A percentile compares a stretch with the other conserved stretches of the same genome.
Evolutionary conservation across 2,113 vertebrate genomes (phyloP).

Genomic region (Anolis sagrei): DNA sequence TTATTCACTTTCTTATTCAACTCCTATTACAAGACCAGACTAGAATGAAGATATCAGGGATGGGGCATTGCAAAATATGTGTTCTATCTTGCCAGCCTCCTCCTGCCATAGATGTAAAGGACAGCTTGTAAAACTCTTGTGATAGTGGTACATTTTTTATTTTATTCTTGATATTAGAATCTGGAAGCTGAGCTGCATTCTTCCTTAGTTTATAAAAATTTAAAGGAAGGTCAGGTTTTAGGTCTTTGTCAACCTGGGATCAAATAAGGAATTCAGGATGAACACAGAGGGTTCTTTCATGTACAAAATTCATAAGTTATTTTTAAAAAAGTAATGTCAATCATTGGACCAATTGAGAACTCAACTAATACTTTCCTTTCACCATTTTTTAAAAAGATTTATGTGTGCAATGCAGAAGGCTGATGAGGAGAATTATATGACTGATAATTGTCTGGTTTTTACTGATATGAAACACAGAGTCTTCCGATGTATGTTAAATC

Average conservation of each 20-base stretch:
- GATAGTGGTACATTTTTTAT: background rate
- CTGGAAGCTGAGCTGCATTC: slow-evolving; percentile 20
- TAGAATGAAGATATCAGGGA: too few relatives aligned
- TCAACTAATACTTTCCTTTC: slow-evolving; percentile 21
- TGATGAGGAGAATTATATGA: slow-evolving; percentile 14
- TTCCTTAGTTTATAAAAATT: slow-evolving; percentile 32
- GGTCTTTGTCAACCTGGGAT: slow-evolving; percentile 47
- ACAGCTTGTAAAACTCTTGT: slow-evolving; percentile 4
- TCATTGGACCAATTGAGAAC: slow-evolving; percentile 26
- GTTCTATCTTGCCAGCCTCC: background rate
- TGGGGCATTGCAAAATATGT: background rate
- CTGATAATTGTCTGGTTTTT: background rate
- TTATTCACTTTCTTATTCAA: too few relatives aligned
- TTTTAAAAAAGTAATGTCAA: slow-evolving; percentile 48
- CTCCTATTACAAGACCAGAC: background rate
- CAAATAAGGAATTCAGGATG: slow-evolving; percentile 34
- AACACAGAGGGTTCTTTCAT: slow-evolving; percentile 42
- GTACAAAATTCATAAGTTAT: slow-evolving; percentile 27
- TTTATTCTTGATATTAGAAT: slow-evolving; percentile 2
- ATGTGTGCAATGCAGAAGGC: slow-evolving; percentile 28
- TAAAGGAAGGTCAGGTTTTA: slow-evolving; percentile 32
- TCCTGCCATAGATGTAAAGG: background rate
- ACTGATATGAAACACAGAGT: background rate
- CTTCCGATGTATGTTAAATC: background rate
- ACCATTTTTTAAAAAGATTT: slow-evolving; percentile 38